Percentiles rank a stretch among this genome's conserved stretches.
phyloP scores from a whole-genome alignment of 35 echinoderm and acorn worm genomes.

The Apostichopus parvimensis region DNA sequence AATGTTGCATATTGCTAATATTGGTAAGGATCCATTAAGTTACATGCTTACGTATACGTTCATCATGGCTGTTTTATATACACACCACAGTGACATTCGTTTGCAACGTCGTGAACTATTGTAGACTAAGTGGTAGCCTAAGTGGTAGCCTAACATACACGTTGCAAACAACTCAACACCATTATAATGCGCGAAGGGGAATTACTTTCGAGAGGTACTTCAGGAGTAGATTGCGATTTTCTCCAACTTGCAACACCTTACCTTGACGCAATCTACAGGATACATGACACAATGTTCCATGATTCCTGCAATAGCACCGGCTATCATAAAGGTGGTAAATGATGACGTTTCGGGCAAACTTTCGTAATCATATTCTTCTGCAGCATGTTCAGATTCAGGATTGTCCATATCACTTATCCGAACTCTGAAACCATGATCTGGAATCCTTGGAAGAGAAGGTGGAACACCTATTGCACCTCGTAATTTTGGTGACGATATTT shows the following conservation, averaged over 20 bases:
- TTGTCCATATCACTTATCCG: slow-evolving; percentile 77
- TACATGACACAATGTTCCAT: slow-evolving; percentile 99
- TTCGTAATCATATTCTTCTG: slow-evolving; percentile 83
- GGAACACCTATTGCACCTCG: slow-evolving; percentile 39
- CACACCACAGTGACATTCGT: too few species aligned
- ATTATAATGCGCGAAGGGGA: background rate
- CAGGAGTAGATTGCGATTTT: slow-evolving; percentile 17
- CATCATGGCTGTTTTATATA: too few species aligned
- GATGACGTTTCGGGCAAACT: slow-evolving; percentile 73
- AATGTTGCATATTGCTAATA: too few species aligned
- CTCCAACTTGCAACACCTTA: slow-evolving; percentile 31
- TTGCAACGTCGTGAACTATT: too few species aligned
- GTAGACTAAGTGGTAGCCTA: too few species aligned
- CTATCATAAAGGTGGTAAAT: slow-evolving; percentile 82
- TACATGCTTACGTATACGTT: too few species aligned
- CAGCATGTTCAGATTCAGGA: slow-evolving; percentile 53
- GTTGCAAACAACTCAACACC: background rate
- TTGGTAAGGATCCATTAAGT: too few species aligned
- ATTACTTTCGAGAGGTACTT: background rate
- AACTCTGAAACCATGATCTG: slow-evolving; percentile 66
- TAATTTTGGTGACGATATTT: slow-evolving; percentile 47
- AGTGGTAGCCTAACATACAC: background rate
- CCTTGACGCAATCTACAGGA: slow-evolving; percentile 97
- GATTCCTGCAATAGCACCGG: slow-evolving; percentile 92
- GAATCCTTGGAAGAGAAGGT: slow-evolving; percentile 54